Base-by-base conservation (phyloP, 2,113 vertebrate species). In the Brachypteracias leptosomus region DNA sequence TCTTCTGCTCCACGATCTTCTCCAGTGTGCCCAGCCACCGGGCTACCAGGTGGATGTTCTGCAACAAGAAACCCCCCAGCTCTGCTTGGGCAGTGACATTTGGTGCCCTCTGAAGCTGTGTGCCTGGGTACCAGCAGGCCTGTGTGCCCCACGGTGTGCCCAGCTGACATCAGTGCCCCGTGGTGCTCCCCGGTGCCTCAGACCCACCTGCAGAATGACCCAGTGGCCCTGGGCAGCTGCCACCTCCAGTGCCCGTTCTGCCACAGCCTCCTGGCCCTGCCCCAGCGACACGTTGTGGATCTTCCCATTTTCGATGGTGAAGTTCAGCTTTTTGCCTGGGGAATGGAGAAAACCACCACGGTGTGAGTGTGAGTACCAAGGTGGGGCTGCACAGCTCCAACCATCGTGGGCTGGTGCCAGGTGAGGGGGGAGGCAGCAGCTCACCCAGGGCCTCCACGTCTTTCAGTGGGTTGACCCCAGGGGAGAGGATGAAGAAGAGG, bases 21-120 rank as follows among this genome's bases (percentile, higher is more conserved):
- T 98, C 98, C 97, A 98, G 93, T 0, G 93, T 95, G 58, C 51
- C 19, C 92, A 98, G 96, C 98, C 98, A 98, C n/a, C 90, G 97
- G 6, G 98, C 95, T 71, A 98, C 98, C 7, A 98, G 97, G 86
- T 98, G 98, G 95, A 98, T 98, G 75, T 98, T 98, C 98, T 98
- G 94, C 6, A 38, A 88, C 16, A 47, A 3, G 57, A 82, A 25
- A 31, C 61, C 13, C 16, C 10, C 33, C 42, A 11, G 46, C 20
- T 8, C 33, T 18, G n/a, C 44, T 12, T 20, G 58, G 58, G 8
- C 74, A n/a, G n/a, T 42, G 62, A 18, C 31, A 29, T 46, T 22
- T 24, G 63, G 63, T 24, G 63, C 42, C 11, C 29, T 24, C 21
- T 31, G 31, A 24, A n/a, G 29, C 16, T 15, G 3, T 29, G 44